These are phyloP conservation scores for Sebastes trivittatus DNA, from an alignment of 2,797 vertebrate genomes.

Conservation along the genomic window DNA sequence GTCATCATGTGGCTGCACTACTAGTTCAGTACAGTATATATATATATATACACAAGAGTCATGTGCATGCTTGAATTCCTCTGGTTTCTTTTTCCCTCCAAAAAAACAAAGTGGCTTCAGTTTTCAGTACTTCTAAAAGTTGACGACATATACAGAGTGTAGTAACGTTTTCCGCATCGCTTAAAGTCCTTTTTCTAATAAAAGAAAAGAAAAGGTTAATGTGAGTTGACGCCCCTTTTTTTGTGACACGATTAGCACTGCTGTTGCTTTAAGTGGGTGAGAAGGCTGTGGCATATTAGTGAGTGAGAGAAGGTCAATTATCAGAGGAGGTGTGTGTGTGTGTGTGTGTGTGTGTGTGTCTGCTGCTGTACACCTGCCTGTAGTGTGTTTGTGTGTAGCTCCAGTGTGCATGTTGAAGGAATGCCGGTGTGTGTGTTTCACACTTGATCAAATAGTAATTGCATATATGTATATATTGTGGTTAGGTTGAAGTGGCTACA, in stretches of 20 bases:
- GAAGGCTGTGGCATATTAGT: conserved; percentile 22
- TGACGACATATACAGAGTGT: conserved; percentile 52
- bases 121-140: conserved; percentile 76
- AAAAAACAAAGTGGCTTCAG: conserved; percentile 74
- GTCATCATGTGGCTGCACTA: conserved; percentile 44
- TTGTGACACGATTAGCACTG: conserved; percentile 24
- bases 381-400: conserved; percentile 32
- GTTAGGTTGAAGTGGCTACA: not conserved
- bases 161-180: conserved; percentile 32
- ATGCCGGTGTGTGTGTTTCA: conserved; percentile 19
- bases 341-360: not conserved
- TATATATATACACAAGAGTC: conserved; percentile 59
- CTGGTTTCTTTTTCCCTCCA: conserved; percentile 37
- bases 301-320: conserved; percentile 26
- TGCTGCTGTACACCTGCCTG: conserved; percentile 16
- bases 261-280: conserved; percentile 14
- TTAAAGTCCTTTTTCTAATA: conserved; percentile 39
- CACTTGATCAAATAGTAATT: conserved; percentile 48
- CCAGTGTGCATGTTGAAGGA: conserved; percentile 27
- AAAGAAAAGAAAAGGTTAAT: not conserved
- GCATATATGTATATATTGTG: not conserved
- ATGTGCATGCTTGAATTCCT: conserved; percentile 69
- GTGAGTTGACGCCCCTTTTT: not conserved
- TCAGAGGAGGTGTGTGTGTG: not conserved
- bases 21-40: conserved; percentile 65